A percentile compares a stretch with the other conserved stretches of the same genome.
Conservation (phyloP, 1,140 invertebrate genomes). For the Camponotus pennsylvanicus region DNA sequence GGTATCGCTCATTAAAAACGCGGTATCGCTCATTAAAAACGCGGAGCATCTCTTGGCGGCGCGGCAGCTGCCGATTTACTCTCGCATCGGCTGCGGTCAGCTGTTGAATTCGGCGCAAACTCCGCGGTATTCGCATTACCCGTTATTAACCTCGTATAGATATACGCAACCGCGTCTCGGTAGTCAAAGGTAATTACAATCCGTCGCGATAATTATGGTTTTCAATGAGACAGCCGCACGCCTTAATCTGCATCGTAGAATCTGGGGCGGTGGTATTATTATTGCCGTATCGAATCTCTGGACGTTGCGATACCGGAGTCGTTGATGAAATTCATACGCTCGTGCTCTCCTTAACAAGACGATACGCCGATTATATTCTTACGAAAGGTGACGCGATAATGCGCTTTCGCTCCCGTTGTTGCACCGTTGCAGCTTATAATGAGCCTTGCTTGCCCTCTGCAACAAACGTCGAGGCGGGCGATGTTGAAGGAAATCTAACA, state of each 20-base stretch:
- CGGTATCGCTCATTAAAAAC: conserved; percentile 59
- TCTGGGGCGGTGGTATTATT: conserved; percentile 36
- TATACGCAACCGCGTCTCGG: conserved; percentile 36
- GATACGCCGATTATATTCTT: conserved; percentile 26
- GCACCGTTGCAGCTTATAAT: conserved; percentile 6
- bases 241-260: conserved; percentile 41
- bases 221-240: conserved; percentile 44
- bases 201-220: conserved; percentile 49
- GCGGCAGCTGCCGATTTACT: conserved; percentile 18
- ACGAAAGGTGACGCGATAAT: conserved; percentile 9
- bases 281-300: conserved; percentile 29
- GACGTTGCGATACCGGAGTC: background rate
- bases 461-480: background rate
- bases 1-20: conserved; percentile 60
- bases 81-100: conserved; percentile 38
- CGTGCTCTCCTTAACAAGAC: conserved; percentile 7
- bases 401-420: background rate
- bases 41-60: conserved; percentile 40
- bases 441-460: background rate
- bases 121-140: conserved; percentile 48
- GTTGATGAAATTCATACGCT: conserved; percentile 2
- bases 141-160: conserved; percentile 41
- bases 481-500: background rate
- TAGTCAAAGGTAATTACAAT: conserved; percentile 54
- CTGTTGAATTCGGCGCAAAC: conserved; percentile 44